Base-by-base conservation (phyloP, 2,888 invertebrate genomes). In the Octodonta nipae region DNA sequence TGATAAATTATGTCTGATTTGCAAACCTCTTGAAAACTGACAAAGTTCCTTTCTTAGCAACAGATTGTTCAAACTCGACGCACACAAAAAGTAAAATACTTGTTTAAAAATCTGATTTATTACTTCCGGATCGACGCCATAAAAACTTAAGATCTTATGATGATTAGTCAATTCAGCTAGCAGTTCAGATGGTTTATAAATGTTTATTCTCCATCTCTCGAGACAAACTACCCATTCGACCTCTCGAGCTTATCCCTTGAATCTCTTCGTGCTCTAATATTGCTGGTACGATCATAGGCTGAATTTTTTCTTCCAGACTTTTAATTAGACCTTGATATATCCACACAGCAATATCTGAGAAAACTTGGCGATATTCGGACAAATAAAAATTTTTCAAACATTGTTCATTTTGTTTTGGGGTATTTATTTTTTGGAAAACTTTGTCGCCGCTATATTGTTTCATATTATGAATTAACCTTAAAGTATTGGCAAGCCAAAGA, bases 11-110 rank as follows among this genome's bases (percentile, higher is more conserved):
- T 89, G 93, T 24, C 84, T 71, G 48, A 96, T 92, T 63, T 95
- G 92, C 73, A 93, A 84, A 1, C 95, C 95, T 55, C 92, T 93
- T 26, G 88, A 83, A 92, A 95, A 96, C 65, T 92, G 88, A 62
- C 96, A 98, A 54, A 96, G 74, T 57, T 96, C 96, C 51, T 91
- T 89, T 17, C 96, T 74, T 37, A 96, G 66, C 41, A 98, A 71
- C 33, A 98, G 66, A 63, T 93, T 93, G 62, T 98, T 98, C 33
- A 98, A 65, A 13, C 93, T 85, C 50, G 82, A 81, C 6, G 95
- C 88, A 62, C 92, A 92, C 52, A 96, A 80, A 63, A 83, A 92
- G 66, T 92, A 93, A 64, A 88, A 86, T 1, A 93, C 55, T 70
- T 88, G 92, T 52, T 79, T 79, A 60, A 89, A 91, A 32, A 92